Evolutionary conservation across 2,113 vertebrate species (phyloP).

Genomic region (Physeter macrocephalus): DNA sequence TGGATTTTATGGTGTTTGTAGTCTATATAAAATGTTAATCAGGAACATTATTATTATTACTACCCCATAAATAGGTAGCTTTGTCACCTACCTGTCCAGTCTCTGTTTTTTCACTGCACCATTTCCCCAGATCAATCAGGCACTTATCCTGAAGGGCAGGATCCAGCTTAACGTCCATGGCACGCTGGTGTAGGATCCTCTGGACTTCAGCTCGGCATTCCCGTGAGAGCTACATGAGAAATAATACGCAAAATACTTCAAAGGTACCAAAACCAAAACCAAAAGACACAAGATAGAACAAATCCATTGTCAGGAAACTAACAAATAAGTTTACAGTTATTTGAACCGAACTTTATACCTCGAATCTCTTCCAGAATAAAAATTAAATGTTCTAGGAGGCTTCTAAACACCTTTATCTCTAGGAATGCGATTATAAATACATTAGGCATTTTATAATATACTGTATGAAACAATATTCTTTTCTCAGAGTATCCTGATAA

Average conservation of each 20-base stretch:
- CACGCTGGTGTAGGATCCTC: conserved; percentile 95
- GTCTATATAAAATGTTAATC: background rate
- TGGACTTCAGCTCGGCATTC: conserved; percentile 97
- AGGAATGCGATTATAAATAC: background rate
- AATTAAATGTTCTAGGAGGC: background rate
- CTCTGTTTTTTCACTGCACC: conserved; percentile 97
- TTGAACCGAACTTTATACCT: background rate
- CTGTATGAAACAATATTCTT: background rate
- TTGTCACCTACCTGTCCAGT: conserved; percentile 85
- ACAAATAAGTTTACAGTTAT: background rate
- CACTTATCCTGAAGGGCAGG: conserved; percentile 94
- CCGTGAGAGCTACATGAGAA: conserved; percentile 86
- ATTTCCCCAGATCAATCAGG: conserved; percentile 95
- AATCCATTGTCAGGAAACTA: background rate
- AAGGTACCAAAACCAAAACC: background rate
- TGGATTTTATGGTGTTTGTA: background rate
- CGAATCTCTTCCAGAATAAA: background rate
- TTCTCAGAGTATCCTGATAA: background rate
- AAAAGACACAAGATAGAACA: background rate
- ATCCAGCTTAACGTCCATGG: conserved; percentile 96
- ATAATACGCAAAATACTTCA: background rate
- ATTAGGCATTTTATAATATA: background rate
- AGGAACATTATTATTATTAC: background rate
- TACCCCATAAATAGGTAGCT: background rate
- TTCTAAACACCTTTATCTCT: background rate